Evolutionary conservation across 2,888 invertebrate species (phyloP), one percentile per base, ranked within the genome.

Genomic region (Drosophila anomalata): DNA sequence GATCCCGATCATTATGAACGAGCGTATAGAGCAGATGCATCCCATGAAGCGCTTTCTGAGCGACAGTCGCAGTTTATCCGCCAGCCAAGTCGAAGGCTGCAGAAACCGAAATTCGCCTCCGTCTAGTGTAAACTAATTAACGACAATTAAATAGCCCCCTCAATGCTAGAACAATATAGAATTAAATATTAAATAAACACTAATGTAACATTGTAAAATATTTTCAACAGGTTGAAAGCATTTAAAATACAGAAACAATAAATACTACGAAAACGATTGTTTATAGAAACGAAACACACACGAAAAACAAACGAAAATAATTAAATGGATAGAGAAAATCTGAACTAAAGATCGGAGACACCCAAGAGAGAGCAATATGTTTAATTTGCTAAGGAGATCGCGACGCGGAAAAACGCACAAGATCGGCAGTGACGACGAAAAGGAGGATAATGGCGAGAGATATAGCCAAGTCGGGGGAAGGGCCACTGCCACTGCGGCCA

Each of bases 381-480:
- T 90, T 53, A 89, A 84, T 81, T 79, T 90, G 81, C 77, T 90
- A 77, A 82, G 89, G 67, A 88, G 90, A 74, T 79, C 87, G 69
- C 87, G 83, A 73, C 82, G 77, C 51, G 77, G 87, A 66, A 89
- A 83, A 58, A 46, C 82, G 79, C 79, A 76, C 41, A 81, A 81
- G 71, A 79, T 73, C 26, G 75, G 75, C 52, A 73, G 12, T 48
- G 60, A 68, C 36, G 57, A 75, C 17, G 41, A 42, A n/a, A 42
- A 42, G 46, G 59, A 76, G 61, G 50, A 59, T 41, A 75, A 47
- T 52, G 75, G 75, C 50, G 51, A 50, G 39, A 61, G 24, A 8
- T 55, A 48, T 3, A 50, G 48, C 31, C 29, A 42, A 11, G 31
- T 24, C 9, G 41, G 39, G 72, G 78, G 70, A 62, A 47, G 39